Conservation (phyloP, 2,113 vertebrate genomes). For the Stegastes partitus region DNA sequence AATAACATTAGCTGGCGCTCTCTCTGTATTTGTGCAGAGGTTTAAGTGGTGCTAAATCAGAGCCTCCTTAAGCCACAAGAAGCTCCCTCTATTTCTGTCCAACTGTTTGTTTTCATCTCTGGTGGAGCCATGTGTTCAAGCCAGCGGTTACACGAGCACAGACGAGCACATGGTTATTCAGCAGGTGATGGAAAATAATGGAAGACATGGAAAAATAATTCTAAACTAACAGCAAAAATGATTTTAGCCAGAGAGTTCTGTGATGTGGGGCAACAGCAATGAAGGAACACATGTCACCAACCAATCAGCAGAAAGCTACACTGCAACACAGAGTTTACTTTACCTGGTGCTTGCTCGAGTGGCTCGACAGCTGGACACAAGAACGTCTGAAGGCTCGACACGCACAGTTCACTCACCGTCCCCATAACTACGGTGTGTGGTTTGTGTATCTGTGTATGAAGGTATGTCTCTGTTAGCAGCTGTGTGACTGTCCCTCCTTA, state of each 20-base stretch:
- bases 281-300: neutral
- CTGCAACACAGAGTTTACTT: neutral
- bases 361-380: slow-evolving; percentile 83
- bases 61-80: slow-evolving; percentile 35
- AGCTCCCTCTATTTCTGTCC: slow-evolving; percentile 55
- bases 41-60: slow-evolving; percentile 52
- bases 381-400: slow-evolving; percentile 91
- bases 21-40: slow-evolving; percentile 1
- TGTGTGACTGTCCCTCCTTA: neutral
- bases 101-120: slow-evolving; percentile 23
- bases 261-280: neutral
- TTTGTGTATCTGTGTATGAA: neutral
- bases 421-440: slow-evolving; percentile 82
- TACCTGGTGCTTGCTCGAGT: slow-evolving; percentile 82
- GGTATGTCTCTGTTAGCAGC: neutral
- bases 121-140: slow-evolving; percentile 10
- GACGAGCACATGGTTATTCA: slow-evolving; percentile 1
- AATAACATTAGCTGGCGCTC: slow-evolving; percentile 61
- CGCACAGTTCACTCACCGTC: slow-evolving; percentile 90
- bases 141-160: neutral
- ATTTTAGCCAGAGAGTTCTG: neutral
- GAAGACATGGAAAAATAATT: neutral
- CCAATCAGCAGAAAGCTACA: neutral
- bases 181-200: slow-evolving; percentile 26
- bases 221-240: neutral